A percentile compares a stretch with the other conserved stretches of the same genome.
These are phyloP conservation scores for Rhopalosiphum maidis DNA, from an alignment of 1,140 invertebrate genomes.

Conservation along the genomic window DNA sequence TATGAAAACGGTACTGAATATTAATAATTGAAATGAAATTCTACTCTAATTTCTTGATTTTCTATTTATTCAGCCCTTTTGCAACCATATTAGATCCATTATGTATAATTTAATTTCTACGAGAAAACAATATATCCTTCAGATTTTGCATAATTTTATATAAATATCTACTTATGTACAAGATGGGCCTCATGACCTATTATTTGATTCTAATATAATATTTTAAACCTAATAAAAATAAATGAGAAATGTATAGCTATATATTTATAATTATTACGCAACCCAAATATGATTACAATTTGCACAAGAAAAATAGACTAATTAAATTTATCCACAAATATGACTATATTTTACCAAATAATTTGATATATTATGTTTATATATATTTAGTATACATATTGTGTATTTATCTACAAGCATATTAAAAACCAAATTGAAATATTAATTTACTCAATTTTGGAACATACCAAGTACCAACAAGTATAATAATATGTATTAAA, in stretches of 20 bases:
- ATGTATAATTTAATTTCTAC: background rate
- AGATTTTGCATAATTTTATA: background rate
- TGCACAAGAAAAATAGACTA: background rate
- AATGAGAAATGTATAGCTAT: background rate
- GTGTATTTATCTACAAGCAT: no score
- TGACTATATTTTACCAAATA: no score
- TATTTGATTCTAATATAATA: background rate
- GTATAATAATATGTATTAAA: background rate
- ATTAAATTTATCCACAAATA: background rate
- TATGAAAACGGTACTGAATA: background rate
- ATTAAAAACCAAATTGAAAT: background rate
- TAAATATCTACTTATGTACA: background rate
- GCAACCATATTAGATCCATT: background rate
- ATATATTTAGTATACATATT: no score
- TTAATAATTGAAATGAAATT: background rate
- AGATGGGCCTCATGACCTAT: background rate
- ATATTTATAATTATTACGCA: background rate
- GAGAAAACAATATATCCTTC: background rate
- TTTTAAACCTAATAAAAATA: background rate
- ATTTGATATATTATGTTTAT: no score
- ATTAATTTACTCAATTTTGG: background rate
- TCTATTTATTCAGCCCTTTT: slow-evolving; percentile 12
- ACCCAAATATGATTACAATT: background rate
- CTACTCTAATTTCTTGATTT: background rate
- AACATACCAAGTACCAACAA: background rate